Conservation (phyloP, 2,888 invertebrate species). For the Taenaris catops region DNA sequence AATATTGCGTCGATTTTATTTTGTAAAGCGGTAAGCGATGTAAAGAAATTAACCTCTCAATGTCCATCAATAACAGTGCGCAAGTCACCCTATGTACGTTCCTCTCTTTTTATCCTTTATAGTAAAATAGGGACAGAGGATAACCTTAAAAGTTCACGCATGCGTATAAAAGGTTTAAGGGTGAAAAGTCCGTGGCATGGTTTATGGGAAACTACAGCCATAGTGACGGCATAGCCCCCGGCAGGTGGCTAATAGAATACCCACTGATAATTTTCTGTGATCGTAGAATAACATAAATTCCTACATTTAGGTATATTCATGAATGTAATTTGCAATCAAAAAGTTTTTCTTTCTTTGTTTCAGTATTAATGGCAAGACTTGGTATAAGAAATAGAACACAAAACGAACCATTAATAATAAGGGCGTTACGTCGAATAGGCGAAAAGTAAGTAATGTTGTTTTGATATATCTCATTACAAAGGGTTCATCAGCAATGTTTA, state of each 20-base stretch:
- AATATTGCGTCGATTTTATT: background rate
- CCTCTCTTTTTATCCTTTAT: constrained; percentile 36
- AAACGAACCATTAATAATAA: too few species aligned
- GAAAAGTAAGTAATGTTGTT: too few species aligned
- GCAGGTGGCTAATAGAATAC: constrained; percentile 14
- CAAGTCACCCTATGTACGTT: constrained; percentile 46
- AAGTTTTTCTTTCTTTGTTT: too few species aligned
- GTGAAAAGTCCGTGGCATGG: constrained; percentile 23
- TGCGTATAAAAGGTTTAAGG: constrained; percentile 43
- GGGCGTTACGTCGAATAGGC: too few species aligned
- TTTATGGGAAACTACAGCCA: constrained; percentile 19
- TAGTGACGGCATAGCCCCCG: constrained; percentile 20
- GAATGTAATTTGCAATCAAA: too few species aligned
- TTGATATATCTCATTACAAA: too few species aligned
- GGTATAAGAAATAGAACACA: too few species aligned
- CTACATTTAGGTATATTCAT: too few species aligned
- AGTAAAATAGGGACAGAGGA: constrained; percentile 40
- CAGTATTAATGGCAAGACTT: too few species aligned
- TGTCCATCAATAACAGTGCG: constrained; percentile 72
- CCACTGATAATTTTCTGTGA: constrained; percentile 17
- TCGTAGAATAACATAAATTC: constrained; percentile 12
- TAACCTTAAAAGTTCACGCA: constrained; percentile 57
- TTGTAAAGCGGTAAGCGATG: background rate
- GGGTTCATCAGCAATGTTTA: too few species aligned
- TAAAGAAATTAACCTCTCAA: constrained; percentile 5